A percentile compares a stretch with the other conserved stretches of the same genome.
Evolutionary conservation across 2,797 vertebrate genomes (phyloP).

Genomic region (Tinamus major): DNA sequence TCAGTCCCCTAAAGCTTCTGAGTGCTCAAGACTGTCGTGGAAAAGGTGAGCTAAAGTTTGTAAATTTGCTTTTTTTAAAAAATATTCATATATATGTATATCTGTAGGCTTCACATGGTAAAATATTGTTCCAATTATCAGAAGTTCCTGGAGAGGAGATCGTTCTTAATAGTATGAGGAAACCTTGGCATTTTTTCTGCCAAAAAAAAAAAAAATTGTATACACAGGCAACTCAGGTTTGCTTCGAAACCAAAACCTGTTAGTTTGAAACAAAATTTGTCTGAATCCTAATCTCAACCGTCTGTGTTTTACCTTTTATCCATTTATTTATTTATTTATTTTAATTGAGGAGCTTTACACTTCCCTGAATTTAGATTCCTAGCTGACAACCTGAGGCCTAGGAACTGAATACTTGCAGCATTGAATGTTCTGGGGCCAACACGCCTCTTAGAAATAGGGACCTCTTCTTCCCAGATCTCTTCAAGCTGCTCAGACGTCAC

Average conservation of each 20-base stretch:
- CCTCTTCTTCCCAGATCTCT: neutral
- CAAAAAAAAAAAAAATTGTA: neutral
- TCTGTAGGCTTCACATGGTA: neutral
- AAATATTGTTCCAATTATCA: neutral
- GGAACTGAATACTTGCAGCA: neutral
- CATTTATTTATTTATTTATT: neutral
- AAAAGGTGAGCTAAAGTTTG: neutral
- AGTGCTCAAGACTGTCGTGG: neutral
- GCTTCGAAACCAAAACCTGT: neutral
- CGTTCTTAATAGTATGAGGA: neutral
- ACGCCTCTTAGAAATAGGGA: neutral
- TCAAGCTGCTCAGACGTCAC: neutral
- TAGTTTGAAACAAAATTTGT: neutral
- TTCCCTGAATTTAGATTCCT: neutral
- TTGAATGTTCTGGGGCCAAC: neutral
- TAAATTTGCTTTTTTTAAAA: neutral
- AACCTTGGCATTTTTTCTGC: neutral
- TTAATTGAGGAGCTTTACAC: neutral
- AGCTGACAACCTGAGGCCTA: neutral
- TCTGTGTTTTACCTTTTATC: fast-evolving
- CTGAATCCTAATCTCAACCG: neutral
- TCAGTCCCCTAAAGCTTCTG: neutral
- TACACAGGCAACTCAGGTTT: neutral
- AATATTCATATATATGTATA: too few relatives aligned
- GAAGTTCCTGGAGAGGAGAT: neutral